phyloP scores from a whole-genome alignment of 2,888 invertebrate species.

The Xanthorhoe designata region DNA sequence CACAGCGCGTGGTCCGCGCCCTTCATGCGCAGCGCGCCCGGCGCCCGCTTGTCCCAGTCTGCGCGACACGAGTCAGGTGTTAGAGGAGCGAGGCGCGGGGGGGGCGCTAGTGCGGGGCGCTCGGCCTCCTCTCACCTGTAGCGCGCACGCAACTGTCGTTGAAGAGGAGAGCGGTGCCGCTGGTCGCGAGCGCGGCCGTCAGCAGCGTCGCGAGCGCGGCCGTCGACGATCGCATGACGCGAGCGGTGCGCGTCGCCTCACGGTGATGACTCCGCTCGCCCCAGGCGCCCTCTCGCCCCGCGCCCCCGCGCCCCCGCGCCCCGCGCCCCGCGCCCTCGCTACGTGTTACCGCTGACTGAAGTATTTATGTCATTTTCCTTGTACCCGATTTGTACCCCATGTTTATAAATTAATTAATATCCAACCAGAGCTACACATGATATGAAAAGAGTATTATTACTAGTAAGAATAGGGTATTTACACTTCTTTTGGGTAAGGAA shows the following conservation, averaged over 20 bases:
- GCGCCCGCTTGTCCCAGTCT: conserved; percentile 6
- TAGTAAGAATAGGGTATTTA: too few species aligned
- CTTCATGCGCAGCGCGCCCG: conserved; percentile 77
- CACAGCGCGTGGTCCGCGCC: conserved; percentile 74
- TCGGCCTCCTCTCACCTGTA: background rate
- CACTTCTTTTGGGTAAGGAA: too few species aligned
- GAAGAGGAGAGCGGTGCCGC: background rate
- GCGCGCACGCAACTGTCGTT: background rate
- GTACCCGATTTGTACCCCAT: background rate
- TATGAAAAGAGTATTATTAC: too few species aligned
- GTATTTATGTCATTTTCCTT: conserved; percentile 2
- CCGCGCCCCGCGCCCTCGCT: background rate
- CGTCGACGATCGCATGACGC: background rate
- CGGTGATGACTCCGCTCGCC: background rate
- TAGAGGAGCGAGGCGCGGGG: background rate
- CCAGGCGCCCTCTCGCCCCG: background rate
- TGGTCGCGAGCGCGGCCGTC: background rate
- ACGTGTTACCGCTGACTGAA: too few species aligned
- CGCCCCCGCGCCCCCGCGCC: conserved; percentile 1
- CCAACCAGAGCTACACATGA: too few species aligned
- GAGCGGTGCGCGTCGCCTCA: background rate
- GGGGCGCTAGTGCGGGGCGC: background rate
- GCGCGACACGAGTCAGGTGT: background rate
- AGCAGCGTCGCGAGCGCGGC: conserved; percentile 3
- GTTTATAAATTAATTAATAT: too few species aligned